Conservation (phyloP, 2,113 vertebrate species). For the Nibea coibor region DNA sequence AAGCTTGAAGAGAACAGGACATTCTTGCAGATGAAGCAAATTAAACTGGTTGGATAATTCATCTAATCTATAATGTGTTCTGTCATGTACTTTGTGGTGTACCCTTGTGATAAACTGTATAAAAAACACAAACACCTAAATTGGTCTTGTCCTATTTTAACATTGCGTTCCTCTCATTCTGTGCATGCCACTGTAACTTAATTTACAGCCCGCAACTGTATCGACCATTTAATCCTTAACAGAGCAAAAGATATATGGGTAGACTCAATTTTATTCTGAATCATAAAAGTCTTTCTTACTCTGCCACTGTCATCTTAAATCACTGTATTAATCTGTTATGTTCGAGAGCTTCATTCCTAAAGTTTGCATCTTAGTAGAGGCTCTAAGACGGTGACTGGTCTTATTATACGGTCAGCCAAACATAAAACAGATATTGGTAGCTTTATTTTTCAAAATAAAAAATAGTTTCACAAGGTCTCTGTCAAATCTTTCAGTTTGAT, state of each 20-base stretch:
- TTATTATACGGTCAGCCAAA: neutral
- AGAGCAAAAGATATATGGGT: neutral
- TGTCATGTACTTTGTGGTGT: neutral
- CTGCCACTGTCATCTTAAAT: neutral
- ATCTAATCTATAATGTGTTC: neutral
- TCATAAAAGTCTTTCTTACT: neutral
- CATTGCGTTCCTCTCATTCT: constrained; percentile 9
- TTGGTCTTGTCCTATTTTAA: neutral
- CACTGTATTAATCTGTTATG: neutral
- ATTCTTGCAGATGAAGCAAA: neutral
- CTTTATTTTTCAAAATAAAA: neutral
- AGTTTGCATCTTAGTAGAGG: neutral
- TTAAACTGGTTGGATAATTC: neutral
- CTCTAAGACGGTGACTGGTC: too few species aligned
- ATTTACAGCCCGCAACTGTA: neutral
- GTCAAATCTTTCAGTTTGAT: neutral
- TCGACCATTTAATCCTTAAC: neutral
- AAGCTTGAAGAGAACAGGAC: neutral
- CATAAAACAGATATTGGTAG: neutral
- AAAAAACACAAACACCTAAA: neutral
- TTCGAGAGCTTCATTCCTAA: neutral
- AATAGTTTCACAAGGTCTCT: neutral
- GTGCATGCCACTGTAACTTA: constrained; percentile 19
- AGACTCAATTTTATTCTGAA: neutral
- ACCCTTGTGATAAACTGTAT: neutral